Percentiles rank a stretch among this genome's conserved stretches.
Evolutionary conservation across 2,113 vertebrate species (phyloP).

Genomic region (Heterotilapia buettikoferi): DNA sequence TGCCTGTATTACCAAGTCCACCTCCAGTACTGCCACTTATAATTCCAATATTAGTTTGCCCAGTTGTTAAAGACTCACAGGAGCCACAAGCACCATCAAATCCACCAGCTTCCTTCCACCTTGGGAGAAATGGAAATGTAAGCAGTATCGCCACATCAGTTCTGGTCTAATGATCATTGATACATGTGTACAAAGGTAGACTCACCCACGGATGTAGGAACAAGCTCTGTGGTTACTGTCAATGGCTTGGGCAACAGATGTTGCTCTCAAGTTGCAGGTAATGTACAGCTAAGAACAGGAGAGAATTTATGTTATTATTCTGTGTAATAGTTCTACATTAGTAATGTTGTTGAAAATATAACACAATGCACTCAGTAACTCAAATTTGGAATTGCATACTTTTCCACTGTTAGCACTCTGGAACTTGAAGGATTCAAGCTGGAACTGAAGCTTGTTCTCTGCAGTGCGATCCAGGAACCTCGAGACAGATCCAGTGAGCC

Average conservation of each 20-base stretch:
- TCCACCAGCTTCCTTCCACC: constrained; percentile 55
- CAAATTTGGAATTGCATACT: not conserved
- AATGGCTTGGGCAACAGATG: not conserved
- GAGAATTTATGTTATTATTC: not conserved
- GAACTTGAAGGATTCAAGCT: constrained; percentile 68
- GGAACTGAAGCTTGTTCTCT: constrained; percentile 55
- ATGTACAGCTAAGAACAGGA: constrained; percentile 52
- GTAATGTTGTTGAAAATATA: not conserved
- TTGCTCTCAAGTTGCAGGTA: constrained; percentile 63
- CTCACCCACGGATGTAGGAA: constrained; percentile 46
- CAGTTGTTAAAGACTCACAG: constrained; percentile 14
- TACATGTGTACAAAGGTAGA: not conserved
- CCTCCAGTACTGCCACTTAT: not conserved
- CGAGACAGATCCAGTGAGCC: constrained; percentile 50
- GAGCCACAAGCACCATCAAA: constrained; percentile 25
- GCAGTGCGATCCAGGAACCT: constrained; percentile 40
- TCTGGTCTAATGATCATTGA: not conserved
- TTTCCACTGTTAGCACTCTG: not conserved
- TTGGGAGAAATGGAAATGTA: not conserved
- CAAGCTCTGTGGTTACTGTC: constrained; percentile 55
- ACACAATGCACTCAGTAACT: not conserved
- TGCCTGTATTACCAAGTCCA: not conserved
- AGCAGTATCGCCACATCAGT: not conserved
- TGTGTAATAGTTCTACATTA: not conserved
- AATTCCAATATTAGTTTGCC: not conserved